A percentile compares a stretch with the other conserved stretches of the same genome.
These are phyloP conservation scores for Osmerus mordax DNA, from an alignment of 2,113 vertebrate species.

Conservation along the genomic window DNA sequence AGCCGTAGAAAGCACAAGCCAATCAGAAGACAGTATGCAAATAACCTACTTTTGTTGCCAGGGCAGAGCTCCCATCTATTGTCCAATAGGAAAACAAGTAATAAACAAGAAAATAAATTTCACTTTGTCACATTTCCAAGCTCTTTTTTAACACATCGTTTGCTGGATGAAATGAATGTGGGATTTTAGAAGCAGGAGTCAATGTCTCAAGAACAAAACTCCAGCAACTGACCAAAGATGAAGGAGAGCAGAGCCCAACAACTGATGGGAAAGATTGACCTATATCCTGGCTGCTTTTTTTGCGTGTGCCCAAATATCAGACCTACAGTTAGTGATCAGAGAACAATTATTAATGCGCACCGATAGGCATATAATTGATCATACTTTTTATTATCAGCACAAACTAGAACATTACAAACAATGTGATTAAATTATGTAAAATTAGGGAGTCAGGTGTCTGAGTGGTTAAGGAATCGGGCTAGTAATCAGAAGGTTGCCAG, in stretches of 20 bases:
- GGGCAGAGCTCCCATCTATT: constrained; percentile 76
- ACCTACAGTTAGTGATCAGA: not conserved
- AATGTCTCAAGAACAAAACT: constrained; percentile 38
- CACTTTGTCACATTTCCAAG: constrained; percentile 85
- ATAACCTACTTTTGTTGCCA: constrained; percentile 83
- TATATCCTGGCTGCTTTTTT: constrained; percentile 33
- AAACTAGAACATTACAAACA: no score
- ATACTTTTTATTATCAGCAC: no score
- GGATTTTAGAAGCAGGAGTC: constrained; percentile 49
- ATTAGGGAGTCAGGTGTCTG: no score
- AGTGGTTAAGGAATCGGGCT: no score
- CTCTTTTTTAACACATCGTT: constrained; percentile 81
- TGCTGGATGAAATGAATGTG: constrained; percentile 42
- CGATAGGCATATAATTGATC: no score
- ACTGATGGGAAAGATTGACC: constrained; percentile 40
- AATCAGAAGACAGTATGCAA: constrained; percentile 81
- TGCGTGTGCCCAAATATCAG: constrained; percentile 14
- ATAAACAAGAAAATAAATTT: constrained; percentile 84
- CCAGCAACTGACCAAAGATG: constrained; percentile 9
- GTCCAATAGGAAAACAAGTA: constrained; percentile 86
- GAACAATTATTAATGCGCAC: no score
- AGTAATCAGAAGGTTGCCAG: no score
- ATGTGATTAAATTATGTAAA: no score
- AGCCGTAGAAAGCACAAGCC: constrained; percentile 51
- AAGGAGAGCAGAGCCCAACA: constrained; percentile 9